Evolutionary conservation across 2,113 vertebrate species (phyloP).

Genomic region (Cavia porcellus): DNA sequence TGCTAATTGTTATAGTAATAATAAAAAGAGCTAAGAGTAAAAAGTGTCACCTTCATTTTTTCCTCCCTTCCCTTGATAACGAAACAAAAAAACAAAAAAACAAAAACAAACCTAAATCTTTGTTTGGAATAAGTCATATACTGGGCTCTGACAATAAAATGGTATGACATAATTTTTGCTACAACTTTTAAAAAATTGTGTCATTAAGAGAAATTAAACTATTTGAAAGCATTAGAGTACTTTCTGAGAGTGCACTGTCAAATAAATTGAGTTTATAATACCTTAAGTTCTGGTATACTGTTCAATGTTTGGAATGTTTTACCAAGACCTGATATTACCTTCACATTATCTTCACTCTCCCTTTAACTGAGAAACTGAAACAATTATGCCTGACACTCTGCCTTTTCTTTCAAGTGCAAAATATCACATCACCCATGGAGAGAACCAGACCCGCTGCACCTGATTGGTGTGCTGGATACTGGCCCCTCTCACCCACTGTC

Average conservation of each 20-base stretch:
- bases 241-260: background rate
- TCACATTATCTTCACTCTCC: background rate
- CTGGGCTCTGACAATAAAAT: background rate
- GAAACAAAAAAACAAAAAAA: background rate
- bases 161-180: background rate
- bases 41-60: background rate
- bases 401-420: constrained; percentile 33
- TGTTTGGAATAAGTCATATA: constrained; percentile 4
- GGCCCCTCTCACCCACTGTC: background rate
- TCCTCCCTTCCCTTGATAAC: background rate
- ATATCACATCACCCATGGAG: background rate
- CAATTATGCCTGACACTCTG: background rate
- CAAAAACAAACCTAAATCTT: background rate
- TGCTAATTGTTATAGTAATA: background rate
- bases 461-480: background rate
- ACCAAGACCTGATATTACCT: background rate
- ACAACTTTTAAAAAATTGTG: background rate
- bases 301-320: background rate
- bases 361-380: background rate
- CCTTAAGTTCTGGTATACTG: background rate
- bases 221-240: background rate
- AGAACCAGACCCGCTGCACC: background rate
- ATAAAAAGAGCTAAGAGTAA: background rate
- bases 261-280: background rate
- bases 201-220: constrained; percentile 48